A percentile compares a stretch with the other conserved stretches of the same genome.
These are phyloP conservation scores for Danio jaintianensis DNA, from an alignment of 2,797 vertebrate species.

Conservation along the genomic window DNA sequence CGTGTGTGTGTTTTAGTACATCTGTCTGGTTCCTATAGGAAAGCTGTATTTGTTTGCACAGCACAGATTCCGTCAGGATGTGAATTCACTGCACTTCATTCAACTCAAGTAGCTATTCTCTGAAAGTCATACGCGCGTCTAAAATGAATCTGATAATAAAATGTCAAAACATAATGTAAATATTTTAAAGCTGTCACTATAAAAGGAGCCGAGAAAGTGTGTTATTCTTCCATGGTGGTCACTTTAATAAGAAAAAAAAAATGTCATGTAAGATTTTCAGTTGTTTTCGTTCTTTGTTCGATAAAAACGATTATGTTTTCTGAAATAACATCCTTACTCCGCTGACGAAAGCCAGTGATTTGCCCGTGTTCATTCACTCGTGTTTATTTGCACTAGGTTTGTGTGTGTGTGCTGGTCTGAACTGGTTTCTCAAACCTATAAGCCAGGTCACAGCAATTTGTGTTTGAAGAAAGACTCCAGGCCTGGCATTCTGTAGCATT, in stretches of 20 bases:
- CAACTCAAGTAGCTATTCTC: conserved; percentile 20
- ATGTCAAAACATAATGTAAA: conserved; percentile 62
- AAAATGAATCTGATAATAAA: conserved; percentile 65
- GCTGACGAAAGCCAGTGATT: conserved; percentile 28
- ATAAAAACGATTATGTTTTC: conserved; percentile 28
- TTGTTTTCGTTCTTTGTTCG: conserved; percentile 4
- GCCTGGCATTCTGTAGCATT: conserved; percentile 35
- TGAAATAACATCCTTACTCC: conserved; percentile 20
- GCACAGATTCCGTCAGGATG: conserved; percentile 33
- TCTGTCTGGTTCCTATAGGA: conserved; percentile 59
- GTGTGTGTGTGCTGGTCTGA: conserved; percentile 28
- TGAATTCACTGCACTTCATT: conserved; percentile 30
- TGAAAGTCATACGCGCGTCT: conserved; percentile 63
- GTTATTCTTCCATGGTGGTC: conserved; percentile 6
- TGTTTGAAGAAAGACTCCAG: conserved; percentile 51
- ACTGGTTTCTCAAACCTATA: conserved; percentile 38
- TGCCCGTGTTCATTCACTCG: conserved; percentile 13
- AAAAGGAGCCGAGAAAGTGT: conserved; percentile 26
- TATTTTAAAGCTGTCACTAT: conserved; percentile 48
- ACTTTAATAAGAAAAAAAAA: conserved; percentile 20
- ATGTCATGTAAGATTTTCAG: neutral
- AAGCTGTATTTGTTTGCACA: conserved; percentile 59
- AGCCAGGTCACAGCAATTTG: conserved; percentile 32
- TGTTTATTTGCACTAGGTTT: conserved; percentile 46
- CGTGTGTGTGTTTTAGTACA: conserved; percentile 6